Percentiles rank a stretch among this genome's conserved stretches.
Evolutionary conservation across 2,888 invertebrate species (phyloP).

Genomic region (Scaptomyza parva): DNA sequence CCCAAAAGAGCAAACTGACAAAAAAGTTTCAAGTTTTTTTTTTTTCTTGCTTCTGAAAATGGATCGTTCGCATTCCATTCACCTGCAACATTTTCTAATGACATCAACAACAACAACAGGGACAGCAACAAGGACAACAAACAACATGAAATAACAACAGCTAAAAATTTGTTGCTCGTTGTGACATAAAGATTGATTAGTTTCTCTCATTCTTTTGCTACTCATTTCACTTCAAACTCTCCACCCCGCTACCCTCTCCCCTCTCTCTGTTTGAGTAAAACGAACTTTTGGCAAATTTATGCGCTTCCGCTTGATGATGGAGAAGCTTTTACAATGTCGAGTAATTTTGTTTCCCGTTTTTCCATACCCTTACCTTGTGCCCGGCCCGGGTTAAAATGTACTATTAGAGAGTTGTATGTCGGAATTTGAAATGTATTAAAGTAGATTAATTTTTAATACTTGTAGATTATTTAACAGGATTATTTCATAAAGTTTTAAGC

Average conservation of each 20-base stretch:
- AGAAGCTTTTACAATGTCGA: conserved; percentile 55
- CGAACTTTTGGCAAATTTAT: conserved; percentile 66
- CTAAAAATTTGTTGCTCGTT: conserved; percentile 68
- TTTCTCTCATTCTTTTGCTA: conserved; percentile 44
- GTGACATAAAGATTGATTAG: conserved; percentile 78
- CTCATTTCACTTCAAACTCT: background rate
- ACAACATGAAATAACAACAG: conserved; percentile 47
- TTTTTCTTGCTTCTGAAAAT: conserved; percentile 54
- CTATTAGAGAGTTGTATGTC: background rate
- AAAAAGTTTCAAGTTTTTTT: conserved; percentile 40
- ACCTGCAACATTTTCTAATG: conserved; percentile 78
- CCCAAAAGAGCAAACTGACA: conserved; percentile 45
- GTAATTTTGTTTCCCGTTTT: conserved; percentile 44
- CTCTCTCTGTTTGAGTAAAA: background rate
- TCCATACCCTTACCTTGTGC: conserved; percentile 28
- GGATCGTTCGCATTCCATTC: conserved; percentile 72
- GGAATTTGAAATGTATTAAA: background rate
- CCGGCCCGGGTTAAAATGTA: background rate
- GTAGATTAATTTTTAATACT: background rate
- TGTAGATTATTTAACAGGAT: background rate
- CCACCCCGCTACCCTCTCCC: background rate
- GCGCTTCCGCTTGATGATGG: conserved; percentile 63
- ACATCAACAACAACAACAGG: conserved; percentile 63
- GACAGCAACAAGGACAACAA: conserved; percentile 14
- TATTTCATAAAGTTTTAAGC: background rate